Base-by-base conservation (phyloP, 2,113 vertebrate genomes). In the Cathartes aura region DNA sequence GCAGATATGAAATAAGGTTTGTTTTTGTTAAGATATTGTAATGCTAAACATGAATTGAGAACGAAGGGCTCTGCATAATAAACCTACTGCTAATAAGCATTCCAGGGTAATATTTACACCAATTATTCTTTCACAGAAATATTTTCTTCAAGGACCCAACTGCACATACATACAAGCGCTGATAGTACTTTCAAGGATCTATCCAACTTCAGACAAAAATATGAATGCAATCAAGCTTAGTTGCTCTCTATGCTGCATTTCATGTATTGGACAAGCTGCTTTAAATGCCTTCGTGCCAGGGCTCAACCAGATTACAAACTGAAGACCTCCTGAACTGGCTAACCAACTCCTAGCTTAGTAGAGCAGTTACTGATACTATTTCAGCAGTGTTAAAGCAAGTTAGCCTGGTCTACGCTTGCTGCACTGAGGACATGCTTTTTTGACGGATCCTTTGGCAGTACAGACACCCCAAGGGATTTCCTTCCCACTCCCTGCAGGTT, bases 401-500 rank as follows among this genome's bases (percentile, higher is more conserved):
- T 5, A 45, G 29, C 40, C 34, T 15, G 18, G 30, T 42, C 70
- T 40, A 11, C 0, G 0, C 22, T 11, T 66, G 24, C 66, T 80
- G 71, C 45, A 3, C 14, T 29, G 0, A 0, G 16, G 36, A n/a
- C 15, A 17, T 2, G 2, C 1, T 0, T 40, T 6, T 36, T 27
- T 11, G 18, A 38, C 5, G 20, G 16, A 62, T 27, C 71, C 42
- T 72, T 38, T 0, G 2, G 63, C 59, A 76, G 27, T 6, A 34
- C 27, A 40, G 43, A 59, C 43, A 70, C 21, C 47, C 42, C 56
- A 75, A 40, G 26, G 43, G 23, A 60, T 34, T 9, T 58, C 24
- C 63, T 78, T 29, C 32, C 47, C 19, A 9, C 7, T 60, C 42
- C 43, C 60, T 45, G 59, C 36, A 87, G 30, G 55, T 11, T 15